phyloP scores from a whole-genome alignment of 2,113 vertebrate species.

The Calidris pygmaea region DNA sequence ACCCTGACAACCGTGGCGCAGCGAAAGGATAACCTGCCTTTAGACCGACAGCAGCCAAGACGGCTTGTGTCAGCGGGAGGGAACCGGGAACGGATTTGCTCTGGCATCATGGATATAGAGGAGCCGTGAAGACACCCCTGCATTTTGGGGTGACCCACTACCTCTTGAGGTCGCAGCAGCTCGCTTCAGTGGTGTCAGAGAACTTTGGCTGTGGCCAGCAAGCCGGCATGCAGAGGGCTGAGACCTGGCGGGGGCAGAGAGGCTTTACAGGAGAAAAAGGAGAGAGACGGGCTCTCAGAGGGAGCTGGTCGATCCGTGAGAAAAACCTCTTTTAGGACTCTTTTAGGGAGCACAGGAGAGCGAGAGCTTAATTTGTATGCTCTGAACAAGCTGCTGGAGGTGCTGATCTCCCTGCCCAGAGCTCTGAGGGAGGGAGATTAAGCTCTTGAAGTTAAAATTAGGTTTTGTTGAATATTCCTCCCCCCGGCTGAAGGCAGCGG shows the following conservation, averaged over 20 bases:
- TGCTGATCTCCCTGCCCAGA: conserved; percentile 35
- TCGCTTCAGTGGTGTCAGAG: not conserved
- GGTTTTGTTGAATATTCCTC: conserved; percentile 22
- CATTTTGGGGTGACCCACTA: not conserved
- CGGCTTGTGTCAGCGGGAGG: fast-evolving
- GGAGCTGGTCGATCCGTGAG: not conserved
- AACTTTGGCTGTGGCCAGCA: not conserved
- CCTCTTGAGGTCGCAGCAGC: not conserved
- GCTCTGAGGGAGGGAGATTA: conserved; percentile 19
- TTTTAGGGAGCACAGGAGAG: not conserved
- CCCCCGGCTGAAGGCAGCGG: not conserved
- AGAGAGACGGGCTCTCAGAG: not conserved
- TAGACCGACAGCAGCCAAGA: fast-evolving
- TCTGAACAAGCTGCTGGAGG: not conserved
- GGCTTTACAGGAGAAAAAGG: not conserved
- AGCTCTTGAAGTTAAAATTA: conserved; percentile 46
- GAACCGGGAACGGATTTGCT: not conserved
- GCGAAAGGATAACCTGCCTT: not conserved
- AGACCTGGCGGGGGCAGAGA: not conserved
- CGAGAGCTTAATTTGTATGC: not conserved
- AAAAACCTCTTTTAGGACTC: not conserved
- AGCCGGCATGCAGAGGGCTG: not conserved
- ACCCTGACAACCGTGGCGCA: not conserved
- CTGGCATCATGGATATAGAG: not conserved
- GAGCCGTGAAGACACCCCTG: not conserved